Conservation (phyloP, 2,113 vertebrate genomes). For the Sisor rabdophorus region DNA sequence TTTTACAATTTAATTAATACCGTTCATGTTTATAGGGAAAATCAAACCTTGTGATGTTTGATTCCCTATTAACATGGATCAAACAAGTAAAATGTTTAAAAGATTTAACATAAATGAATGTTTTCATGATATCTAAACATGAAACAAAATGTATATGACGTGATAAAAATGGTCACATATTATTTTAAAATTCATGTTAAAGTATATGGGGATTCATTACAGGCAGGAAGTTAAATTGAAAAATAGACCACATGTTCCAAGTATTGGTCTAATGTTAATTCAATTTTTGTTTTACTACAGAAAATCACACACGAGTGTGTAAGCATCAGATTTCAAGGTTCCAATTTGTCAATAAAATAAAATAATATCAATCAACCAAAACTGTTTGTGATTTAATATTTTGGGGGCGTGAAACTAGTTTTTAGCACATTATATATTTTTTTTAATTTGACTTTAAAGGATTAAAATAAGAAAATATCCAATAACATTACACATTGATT, state of each 20-base stretch:
- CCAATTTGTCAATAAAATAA: too few species aligned
- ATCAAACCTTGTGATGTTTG: too few species aligned
- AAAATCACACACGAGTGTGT: background rate
- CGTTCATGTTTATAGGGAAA: too few species aligned
- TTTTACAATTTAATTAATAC: too few species aligned
- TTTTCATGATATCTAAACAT: background rate
- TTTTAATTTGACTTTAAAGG: background rate
- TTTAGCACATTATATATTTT: too few species aligned
- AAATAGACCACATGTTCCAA: too few species aligned
- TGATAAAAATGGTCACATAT: background rate
- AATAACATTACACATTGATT: background rate
- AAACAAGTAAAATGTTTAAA: background rate
- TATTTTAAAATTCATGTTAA: background rate
- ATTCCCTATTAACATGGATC: background rate
- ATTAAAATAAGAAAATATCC: background rate
- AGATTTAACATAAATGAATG: too few species aligned
- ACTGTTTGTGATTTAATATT: too few species aligned
- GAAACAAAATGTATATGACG: background rate
- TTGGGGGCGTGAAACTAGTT: too few species aligned
- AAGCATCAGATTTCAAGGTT: background rate
- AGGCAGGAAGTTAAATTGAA: background rate
- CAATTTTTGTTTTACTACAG: background rate
- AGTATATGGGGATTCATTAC: background rate
- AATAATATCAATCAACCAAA: too few species aligned
- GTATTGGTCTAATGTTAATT: too few species aligned